Evolutionary conservation across 2,888 invertebrate genomes (phyloP), one percentile per base, ranked within the genome.

Genomic region (Phengaris arion): DNA sequence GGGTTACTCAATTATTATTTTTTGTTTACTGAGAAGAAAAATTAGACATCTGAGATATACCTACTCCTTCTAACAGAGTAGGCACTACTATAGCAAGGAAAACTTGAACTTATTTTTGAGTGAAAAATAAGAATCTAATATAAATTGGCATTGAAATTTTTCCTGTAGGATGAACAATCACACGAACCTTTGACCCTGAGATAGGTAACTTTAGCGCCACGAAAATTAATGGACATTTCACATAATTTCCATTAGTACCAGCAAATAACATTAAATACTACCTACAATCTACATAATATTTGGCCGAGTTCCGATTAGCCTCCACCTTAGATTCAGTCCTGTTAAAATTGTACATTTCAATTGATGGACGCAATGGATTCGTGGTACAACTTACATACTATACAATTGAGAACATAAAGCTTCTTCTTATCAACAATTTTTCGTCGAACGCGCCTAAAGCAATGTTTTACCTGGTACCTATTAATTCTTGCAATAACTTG

Each of bases 211-310:
- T 15, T 15, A 48, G n/a, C 51, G 51, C 9, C 51, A 15, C 6
- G 51, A n/a, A 15, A 52, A 70, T 12, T 70, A 51, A 70, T 51
- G 15, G 48, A 2, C 48, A 51, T 48, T 69, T 48, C 48, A 6
- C 48, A 48, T 13, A 35, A 69, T 48, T 69, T 48, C n/a, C 69
- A 69, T 69, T 69, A 69, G 48, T 8, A 48, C 13, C 64, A 64
- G 22, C 35, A 22, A 70, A 70, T 52, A 12, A 59, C 7, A 59
- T 8, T 59, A 59, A 4, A 1, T 48, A 48, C 48, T 59, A 59
- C 10, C 48, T 48, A 48, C 48, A 8, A 59, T 3, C 48, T 48
- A 48, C 2, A 8, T 48, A 6, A 35, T 35, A 15, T 57, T 22
- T 10, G 22, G 59, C 15, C 57, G 15, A 59, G 15, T 22, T 59